Conservation (phyloP, 2,888 invertebrate species). For the Pseudococcus longispinus region DNA sequence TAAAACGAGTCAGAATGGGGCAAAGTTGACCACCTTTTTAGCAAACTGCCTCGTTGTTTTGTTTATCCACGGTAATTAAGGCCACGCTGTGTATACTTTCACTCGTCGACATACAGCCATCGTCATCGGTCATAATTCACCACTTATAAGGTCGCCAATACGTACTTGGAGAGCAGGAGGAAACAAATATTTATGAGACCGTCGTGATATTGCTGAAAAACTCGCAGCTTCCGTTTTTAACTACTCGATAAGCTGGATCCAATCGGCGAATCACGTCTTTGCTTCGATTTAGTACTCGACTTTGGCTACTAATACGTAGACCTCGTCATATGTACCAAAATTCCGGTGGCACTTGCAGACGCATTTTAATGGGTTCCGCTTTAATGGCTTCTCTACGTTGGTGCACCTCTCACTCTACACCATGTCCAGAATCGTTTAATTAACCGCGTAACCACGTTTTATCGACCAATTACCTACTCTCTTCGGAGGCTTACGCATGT, state of each 20-base stretch:
- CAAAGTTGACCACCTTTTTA: not conserved
- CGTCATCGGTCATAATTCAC: not conserved
- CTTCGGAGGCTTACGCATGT: not conserved
- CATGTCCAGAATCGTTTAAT: not conserved
- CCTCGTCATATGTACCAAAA: not conserved
- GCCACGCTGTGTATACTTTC: not conserved
- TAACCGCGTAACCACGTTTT: constrained; percentile 8
- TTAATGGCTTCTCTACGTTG: not conserved
- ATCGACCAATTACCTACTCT: constrained; percentile 24
- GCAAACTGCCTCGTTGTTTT: not conserved
- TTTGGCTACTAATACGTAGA: not conserved
- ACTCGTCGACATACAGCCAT: not conserved
- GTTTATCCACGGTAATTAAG: not conserved
- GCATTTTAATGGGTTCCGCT: constrained; percentile 31
- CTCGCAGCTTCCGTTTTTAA: not conserved
- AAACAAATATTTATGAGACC: not conserved
- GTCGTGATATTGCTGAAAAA: not conserved
- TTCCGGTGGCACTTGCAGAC: constrained; percentile 24
- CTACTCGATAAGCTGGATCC: not conserved
- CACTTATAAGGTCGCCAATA: not conserved
- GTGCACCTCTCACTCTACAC: not conserved
- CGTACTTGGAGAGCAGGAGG: not conserved
- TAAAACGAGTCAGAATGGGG: not conserved
- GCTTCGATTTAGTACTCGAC: not conserved
- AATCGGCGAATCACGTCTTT: not conserved